Evolutionary conservation across 2,113 vertebrate genomes (phyloP).

Genomic region (sheep (Ovis aries)): ARS-UI_Ramb_v3.0 NC_056055.1:6871501-6872000

Average conservation of each 20-base stretch:
- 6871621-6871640: constrained; percentile 9
- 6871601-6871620: constrained; percentile 52
- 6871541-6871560: neutral
- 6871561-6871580: neutral
- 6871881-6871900: constrained; percentile 1
- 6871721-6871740: neutral
- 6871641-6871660: neutral
- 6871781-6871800: neutral
- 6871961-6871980: constrained; percentile 34
- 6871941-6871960: neutral
- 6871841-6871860: neutral
- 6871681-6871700: neutral
- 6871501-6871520: neutral
- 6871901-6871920: constrained; percentile 15
- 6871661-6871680: neutral
- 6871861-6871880: neutral
- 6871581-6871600: neutral
- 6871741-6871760: neutral
- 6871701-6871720: neutral
- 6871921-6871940: neutral
- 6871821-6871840: neutral
- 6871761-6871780: neutral
- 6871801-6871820: neutral
- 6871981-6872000: constrained; percentile 13
- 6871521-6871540: neutral